A percentile compares a stretch with the other conserved stretches of the same genome.
Conservation (phyloP, 2,797 vertebrate genomes). For the Gephyroberyx darwinii region DNA sequence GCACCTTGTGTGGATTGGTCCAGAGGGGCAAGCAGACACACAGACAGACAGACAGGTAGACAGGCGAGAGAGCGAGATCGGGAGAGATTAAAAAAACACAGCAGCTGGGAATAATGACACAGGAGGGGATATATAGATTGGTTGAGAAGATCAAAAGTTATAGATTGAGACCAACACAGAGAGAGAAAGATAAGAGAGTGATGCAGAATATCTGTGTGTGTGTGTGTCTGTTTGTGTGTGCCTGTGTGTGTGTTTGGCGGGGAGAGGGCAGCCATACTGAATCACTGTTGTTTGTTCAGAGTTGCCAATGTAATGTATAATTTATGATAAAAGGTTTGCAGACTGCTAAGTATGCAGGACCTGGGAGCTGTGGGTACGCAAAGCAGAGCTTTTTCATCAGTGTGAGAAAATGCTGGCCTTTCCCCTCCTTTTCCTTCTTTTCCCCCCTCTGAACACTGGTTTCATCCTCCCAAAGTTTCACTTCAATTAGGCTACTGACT, state of each 20-base stretch:
- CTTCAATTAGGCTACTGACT: background rate
- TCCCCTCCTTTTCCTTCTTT: constrained; percentile 4
- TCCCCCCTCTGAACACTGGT: background rate
- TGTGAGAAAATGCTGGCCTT: constrained; percentile 34
- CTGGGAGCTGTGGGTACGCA: constrained; percentile 25
- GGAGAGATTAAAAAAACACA: background rate
- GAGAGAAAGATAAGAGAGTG: background rate
- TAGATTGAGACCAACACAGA: background rate
- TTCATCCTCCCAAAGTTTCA: background rate
- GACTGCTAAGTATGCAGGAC: constrained; percentile 53
- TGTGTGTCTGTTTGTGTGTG: background rate
- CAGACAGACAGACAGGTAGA: no score
- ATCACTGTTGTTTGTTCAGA: constrained; percentile 51
- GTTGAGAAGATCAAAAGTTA: constrained; percentile 8
- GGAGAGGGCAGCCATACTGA: constrained; percentile 9
- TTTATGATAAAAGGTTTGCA: constrained; percentile 72
- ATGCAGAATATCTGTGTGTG: background rate
- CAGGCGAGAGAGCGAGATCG: background rate
- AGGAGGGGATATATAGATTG: background rate
- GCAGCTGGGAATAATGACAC: constrained; percentile 1
- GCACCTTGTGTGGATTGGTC: no score
- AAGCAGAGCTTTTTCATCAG: constrained; percentile 44
- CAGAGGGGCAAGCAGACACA: no score
- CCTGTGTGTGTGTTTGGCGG: background rate
- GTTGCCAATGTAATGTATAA: constrained; percentile 59